These are phyloP conservation scores for Drosophila lutescens DNA, from an alignment of 2,888 invertebrate genomes.

Conservation along the genomic window DNA sequence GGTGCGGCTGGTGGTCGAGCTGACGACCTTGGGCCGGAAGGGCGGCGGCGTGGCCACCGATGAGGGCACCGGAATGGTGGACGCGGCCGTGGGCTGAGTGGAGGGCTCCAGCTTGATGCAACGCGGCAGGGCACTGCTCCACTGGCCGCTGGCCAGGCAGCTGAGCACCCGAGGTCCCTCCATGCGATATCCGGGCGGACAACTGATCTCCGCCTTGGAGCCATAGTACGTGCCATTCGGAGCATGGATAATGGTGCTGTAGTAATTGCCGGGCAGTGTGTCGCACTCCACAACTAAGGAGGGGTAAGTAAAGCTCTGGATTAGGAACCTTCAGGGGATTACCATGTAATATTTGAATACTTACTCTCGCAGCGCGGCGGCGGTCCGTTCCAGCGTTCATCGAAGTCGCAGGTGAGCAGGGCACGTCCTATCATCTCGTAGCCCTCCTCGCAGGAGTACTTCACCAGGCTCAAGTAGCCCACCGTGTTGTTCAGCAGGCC, in stretches of 20 bases:
- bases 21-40: conserved; percentile 81
- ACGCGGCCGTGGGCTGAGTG: conserved; percentile 74
- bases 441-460: conserved; percentile 92
- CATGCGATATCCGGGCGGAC: conserved; percentile 89
- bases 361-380: conserved; percentile 94
- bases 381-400: conserved; percentile 96
- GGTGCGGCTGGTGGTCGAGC: conserved; percentile 81
- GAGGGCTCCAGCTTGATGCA: conserved; percentile 88
- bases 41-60: conserved; percentile 53
- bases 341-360: conserved; percentile 49
- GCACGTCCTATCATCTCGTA: conserved; percentile 94
- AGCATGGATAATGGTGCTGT: conserved; percentile 86
- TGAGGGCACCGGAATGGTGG: conserved; percentile 43
- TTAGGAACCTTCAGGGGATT: not conserved
- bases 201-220: conserved; percentile 90
- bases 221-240: conserved; percentile 88
- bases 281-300: conserved; percentile 89
- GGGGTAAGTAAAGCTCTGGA: not conserved
- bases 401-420: conserved; percentile 94
- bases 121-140: conserved; percentile 90
- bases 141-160: conserved; percentile 91
- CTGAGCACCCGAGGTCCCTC: conserved; percentile 88
- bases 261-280: conserved; percentile 87
- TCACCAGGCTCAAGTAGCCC: conserved; percentile 93
- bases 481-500: conserved; percentile 93